Conservation (phyloP, 1,140 invertebrate genomes). For the Drosophila parvula region DNA sequence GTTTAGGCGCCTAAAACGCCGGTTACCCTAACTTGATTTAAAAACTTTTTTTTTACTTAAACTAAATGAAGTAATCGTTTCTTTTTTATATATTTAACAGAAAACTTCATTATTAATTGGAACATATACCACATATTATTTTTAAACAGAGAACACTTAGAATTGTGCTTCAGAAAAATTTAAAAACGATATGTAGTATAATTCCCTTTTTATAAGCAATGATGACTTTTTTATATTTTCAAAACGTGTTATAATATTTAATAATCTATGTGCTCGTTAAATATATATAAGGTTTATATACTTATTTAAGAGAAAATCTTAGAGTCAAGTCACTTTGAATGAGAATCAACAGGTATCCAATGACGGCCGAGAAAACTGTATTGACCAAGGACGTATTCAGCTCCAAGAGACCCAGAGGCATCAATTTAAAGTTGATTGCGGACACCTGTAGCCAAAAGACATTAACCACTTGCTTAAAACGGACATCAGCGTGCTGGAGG, state of each 20-base stretch:
- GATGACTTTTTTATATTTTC: too few relatives aligned
- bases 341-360: constrained; percentile 67
- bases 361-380: constrained; percentile 63
- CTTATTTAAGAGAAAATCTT: constrained; percentile 69
- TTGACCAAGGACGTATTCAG: constrained; percentile 62
- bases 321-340: constrained; percentile 72
- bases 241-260: neutral
- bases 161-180: too few relatives aligned
- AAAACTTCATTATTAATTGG: too few relatives aligned
- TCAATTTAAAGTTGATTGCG: constrained; percentile 62
- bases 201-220: neutral
- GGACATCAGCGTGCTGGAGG: constrained; percentile 60
- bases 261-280: too few relatives aligned
- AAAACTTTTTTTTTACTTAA: neutral
- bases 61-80: too few relatives aligned
- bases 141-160: too few relatives aligned
- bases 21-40: neutral
- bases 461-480: constrained; percentile 69
- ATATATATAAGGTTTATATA: too few relatives aligned
- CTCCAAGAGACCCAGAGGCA: constrained; percentile 66
- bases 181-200: too few relatives aligned
- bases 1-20: neutral
- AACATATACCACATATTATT: too few relatives aligned
- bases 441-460: constrained; percentile 63
- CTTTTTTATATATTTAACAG: neutral